Base-by-base conservation (phyloP, 2,888 invertebrate genomes). In the Xestia rhomboidea region DNA sequence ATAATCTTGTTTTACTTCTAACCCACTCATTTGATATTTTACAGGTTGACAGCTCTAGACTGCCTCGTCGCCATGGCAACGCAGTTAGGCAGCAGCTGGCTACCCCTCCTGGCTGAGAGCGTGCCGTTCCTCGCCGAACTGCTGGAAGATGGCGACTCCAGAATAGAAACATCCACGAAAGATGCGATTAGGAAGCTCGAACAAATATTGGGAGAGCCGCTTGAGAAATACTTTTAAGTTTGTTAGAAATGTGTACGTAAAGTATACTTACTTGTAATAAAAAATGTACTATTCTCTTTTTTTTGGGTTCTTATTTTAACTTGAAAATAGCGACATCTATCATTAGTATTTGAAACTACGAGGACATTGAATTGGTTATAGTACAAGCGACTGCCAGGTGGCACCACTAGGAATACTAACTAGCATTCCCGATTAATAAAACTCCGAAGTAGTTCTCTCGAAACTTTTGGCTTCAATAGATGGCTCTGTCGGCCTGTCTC, bases 121-220 rank as follows among this genome's bases (percentile, higher is more conserved):
- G 98, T 99, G 81, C 99, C 99, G 0, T 99, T 99, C 97, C 96
- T 99, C 54, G 99, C 99, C 0, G 99, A 99, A 92, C 96, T 99
- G 27, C 97, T 99, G 88, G 99, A 99, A 97, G 99, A 99, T 91
- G 98, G 98, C 85, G 98, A 98, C 84, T 98, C 98, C 84, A 97
- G 97, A 51, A 99, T 99, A 54, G 99, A 99, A 92, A 97, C 97
- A 63, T 97, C 97, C 64, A 98, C 98, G 3, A 98, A 98, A 89
- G 97, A 97, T 83, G 98, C 98, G 6, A 98, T 99, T 7, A 97
- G 98, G 82, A 98, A 98, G 87, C 97, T 99, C 87, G 99, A 99
- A 92, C 97, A 97, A 78, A 98, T 99, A 89, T 96, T 99, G 1
- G 99, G 99, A 7, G 99, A 99, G 95, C 98, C 99, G 0, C 96